Conservation (phyloP, 2,797 vertebrate genomes). For the Malurus leucopterus region DNA sequence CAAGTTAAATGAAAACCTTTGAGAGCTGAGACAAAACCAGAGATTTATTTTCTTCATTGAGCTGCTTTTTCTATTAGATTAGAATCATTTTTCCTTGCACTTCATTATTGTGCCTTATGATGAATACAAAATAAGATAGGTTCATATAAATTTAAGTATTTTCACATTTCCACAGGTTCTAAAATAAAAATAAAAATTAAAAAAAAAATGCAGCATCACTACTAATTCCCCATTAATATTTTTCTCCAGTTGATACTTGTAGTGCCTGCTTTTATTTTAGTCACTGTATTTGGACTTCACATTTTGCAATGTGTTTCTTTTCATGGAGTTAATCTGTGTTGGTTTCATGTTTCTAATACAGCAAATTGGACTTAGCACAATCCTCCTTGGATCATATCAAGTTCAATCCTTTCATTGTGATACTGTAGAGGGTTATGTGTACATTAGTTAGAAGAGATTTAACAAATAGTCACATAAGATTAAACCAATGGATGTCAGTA, state of each 20-base stretch:
- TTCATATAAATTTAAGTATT: background rate
- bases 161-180: background rate
- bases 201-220: background rate
- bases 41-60: background rate
- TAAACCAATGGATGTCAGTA: slow-evolving; percentile 78
- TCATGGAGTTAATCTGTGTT: slow-evolving; percentile 20
- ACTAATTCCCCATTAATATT: background rate
- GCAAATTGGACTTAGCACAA: slow-evolving; percentile 22
- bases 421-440: background rate
- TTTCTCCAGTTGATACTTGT: background rate
- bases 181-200: background rate
- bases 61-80: slow-evolving; percentile 5
- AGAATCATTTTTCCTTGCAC: background rate
- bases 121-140: background rate
- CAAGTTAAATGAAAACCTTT: slow-evolving; percentile 5
- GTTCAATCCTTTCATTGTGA: slow-evolving; percentile 6
- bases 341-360: slow-evolving; percentile 41
- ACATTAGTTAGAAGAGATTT: background rate
- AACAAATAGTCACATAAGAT: slow-evolving; percentile 39
- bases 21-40: background rate
- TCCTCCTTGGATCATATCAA: slow-evolving; percentile 20
- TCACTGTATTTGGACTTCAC: background rate
- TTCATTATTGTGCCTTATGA: background rate
- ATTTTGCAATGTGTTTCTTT: slow-evolving; percentile 20
- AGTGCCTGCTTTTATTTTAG: background rate